These are phyloP conservation scores for Carassius auratus DNA, from an alignment of 2,113 vertebrate species.

Conservation along the genomic window DNA sequence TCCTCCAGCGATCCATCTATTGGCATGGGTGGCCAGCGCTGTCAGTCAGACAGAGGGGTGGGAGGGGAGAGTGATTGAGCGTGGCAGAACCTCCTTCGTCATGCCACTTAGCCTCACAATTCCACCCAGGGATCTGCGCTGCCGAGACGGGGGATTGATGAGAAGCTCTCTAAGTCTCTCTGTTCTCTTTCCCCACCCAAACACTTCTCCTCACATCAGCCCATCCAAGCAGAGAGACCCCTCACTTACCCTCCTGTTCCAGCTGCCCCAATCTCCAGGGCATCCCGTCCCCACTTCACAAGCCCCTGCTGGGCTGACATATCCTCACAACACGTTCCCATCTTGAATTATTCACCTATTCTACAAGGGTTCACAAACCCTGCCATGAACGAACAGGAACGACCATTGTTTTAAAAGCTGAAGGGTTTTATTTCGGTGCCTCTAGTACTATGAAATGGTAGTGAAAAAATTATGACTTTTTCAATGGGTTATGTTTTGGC, in stretches of 20 bases:
- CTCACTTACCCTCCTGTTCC: slow-evolving; percentile 42
- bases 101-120: slow-evolving; percentile 76
- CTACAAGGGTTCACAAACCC: slow-evolving; percentile 39
- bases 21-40: slow-evolving; percentile 51
- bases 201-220: slow-evolving; percentile 78
- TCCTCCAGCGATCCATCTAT: slow-evolving; percentile 62
- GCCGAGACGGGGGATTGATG: slow-evolving; percentile 59
- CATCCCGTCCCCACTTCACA: slow-evolving; percentile 52
- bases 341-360: slow-evolving; percentile 69
- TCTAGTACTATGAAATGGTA: background rate
- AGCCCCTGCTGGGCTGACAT: slow-evolving; percentile 64
- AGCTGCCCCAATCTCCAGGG: slow-evolving; percentile 49
- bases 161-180: slow-evolving; percentile 52
- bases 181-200: slow-evolving; percentile 70
- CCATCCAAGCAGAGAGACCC: slow-evolving; percentile 60
- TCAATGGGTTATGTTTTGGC: background rate
- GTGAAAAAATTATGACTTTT: background rate
- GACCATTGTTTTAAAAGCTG: slow-evolving; percentile 39
- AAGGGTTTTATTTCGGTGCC: background rate
- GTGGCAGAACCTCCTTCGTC: slow-evolving; percentile 73
- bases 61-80: slow-evolving; percentile 75
- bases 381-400: background rate
- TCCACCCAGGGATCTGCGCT: slow-evolving; percentile 42
- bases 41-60: slow-evolving; percentile 69
- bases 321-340: slow-evolving; percentile 48